A percentile compares a stretch with the other conserved stretches of the same genome.
phyloP scores from a whole-genome alignment of 1,140 invertebrate species.

The Marisa cornuarietis region DNA sequence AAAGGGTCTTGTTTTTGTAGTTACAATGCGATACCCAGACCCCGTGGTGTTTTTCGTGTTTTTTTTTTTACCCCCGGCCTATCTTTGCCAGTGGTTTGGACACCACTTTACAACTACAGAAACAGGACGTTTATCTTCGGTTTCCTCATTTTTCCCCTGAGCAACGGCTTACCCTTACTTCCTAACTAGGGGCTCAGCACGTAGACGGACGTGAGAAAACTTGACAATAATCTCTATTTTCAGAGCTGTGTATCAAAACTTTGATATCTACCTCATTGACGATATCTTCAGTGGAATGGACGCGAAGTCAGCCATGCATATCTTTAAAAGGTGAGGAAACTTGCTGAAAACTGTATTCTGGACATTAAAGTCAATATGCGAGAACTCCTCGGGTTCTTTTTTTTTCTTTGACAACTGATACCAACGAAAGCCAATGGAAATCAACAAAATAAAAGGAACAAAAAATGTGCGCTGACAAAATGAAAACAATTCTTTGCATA shows the following conservation, averaged over 20 bases:
- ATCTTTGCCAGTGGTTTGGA: too few relatives aligned
- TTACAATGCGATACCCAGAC: too few relatives aligned
- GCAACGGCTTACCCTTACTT: too few relatives aligned
- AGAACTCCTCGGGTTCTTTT: background rate
- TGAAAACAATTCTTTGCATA: too few relatives aligned
- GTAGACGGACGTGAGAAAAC: too few relatives aligned
- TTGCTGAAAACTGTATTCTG: background rate
- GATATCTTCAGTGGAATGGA: slow-evolving; percentile 88
- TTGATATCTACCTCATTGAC: slow-evolving; percentile 86
- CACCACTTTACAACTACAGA: background rate
- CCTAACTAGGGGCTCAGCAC: background rate
- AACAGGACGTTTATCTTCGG: background rate
- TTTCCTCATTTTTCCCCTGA: background rate
- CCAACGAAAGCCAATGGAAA: background rate
- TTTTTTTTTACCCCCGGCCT: too few relatives aligned
- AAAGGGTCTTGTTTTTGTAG: too few relatives aligned
- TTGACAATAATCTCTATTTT: background rate
- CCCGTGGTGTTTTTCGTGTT: too few relatives aligned
- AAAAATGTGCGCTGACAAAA: too few relatives aligned
- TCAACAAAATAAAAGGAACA: too few relatives aligned
- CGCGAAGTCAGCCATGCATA: slow-evolving; percentile 72
- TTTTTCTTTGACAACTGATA: background rate
- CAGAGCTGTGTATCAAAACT: slow-evolving; percentile 67
- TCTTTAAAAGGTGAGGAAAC: slow-evolving; percentile 37
- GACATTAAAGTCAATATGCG: background rate